Percentiles rank a stretch among this genome's conserved stretches.
These are phyloP conservation scores for Diarsia brunnea DNA, from an alignment of 2,888 invertebrate species.

Conservation along the genomic window DNA sequence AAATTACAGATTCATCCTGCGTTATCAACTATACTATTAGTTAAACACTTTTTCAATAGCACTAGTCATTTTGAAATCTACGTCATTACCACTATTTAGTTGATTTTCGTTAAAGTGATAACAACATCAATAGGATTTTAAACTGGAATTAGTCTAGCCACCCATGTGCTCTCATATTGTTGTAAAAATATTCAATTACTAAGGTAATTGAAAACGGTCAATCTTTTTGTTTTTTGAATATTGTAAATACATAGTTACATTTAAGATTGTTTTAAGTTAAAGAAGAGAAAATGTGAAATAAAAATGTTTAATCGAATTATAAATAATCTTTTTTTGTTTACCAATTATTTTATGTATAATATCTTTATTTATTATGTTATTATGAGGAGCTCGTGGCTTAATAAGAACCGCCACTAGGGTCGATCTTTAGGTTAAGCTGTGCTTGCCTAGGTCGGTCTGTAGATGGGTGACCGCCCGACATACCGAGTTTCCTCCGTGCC, in stretches of 20 bases:
- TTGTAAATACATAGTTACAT: slow-evolving; percentile 35
- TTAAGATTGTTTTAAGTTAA: slow-evolving; percentile 13
- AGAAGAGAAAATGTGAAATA: not conserved
- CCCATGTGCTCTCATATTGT: not conserved
- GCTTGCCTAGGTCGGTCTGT: no score
- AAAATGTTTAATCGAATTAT: not conserved
- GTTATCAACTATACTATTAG: not conserved
- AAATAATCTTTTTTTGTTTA: not conserved
- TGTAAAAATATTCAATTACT: not conserved
- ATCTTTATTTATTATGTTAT: no score
- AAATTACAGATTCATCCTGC: not conserved
- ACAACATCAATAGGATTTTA: not conserved
- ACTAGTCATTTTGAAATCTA: not conserved
- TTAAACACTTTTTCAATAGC: not conserved
- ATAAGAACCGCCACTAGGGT: no score
- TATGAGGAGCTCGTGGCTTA: no score
- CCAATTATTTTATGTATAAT: no score
- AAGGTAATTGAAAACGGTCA: not conserved
- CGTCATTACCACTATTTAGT: not conserved
- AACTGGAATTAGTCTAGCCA: not conserved
- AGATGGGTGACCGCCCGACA: no score
- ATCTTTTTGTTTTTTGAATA: not conserved
- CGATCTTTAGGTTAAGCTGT: no score
- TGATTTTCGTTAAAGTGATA: not conserved
- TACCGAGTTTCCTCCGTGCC: no score